Percentiles rank a stretch among this genome's conserved stretches.
Conservation (phyloP, 1,140 invertebrate genomes). For the Muscidifurax raptorellus region DNA sequence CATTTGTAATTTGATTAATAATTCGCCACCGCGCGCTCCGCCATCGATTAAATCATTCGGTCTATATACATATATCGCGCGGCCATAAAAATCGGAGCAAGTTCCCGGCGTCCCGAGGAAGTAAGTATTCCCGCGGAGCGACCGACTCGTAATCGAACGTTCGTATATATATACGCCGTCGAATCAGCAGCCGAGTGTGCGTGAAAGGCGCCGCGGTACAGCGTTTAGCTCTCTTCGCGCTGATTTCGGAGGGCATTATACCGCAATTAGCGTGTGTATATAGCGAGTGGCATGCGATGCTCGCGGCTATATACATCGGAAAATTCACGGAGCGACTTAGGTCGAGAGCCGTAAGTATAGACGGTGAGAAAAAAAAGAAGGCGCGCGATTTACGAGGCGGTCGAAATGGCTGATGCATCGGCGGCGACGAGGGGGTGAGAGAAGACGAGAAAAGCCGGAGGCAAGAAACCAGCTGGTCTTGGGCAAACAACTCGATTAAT, state of each 20-base stretch:
- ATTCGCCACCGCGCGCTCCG: not conserved
- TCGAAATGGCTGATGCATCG: not conserved
- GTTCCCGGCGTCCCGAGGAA: not conserved
- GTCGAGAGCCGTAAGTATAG: not conserved
- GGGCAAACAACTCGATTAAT: slow-evolving; percentile 32
- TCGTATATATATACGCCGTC: not conserved
- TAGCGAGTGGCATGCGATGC: not conserved
- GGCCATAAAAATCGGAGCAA: not conserved
- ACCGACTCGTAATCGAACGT: too few species aligned
- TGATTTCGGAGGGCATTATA: not conserved
- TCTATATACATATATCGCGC: too few species aligned
- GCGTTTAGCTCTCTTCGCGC: not conserved
- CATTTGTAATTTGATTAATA: slow-evolving; percentile 32
- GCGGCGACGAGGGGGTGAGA: too few species aligned
- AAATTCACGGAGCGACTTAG: not conserved
- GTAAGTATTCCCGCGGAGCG: too few species aligned
- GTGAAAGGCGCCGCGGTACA: not conserved
- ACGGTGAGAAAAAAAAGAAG: not conserved
- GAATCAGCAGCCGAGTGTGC: not conserved
- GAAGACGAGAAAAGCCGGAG: slow-evolving; percentile 1
- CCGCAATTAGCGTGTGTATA: not conserved
- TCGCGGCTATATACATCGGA: not conserved
- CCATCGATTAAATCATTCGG: slow-evolving; percentile 17
- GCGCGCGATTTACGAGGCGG: slow-evolving; percentile 22
- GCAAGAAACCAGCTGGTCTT: not conserved